Base-by-base conservation (phyloP, 2,888 invertebrate species). In the Mythimna loreyi region DNA sequence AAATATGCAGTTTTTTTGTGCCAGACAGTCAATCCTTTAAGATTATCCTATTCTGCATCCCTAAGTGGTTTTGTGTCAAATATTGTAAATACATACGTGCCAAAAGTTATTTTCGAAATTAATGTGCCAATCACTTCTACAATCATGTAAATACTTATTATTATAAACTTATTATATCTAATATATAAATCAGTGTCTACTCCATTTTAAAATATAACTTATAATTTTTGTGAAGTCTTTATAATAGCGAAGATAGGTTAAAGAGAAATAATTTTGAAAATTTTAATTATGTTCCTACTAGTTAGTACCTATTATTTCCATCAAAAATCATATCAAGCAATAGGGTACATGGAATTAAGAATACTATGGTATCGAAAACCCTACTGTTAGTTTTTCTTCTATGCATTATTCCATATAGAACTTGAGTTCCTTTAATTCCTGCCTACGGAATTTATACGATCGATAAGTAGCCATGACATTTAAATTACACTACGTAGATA, bases 41-140 rank as follows among this genome's bases (percentile, higher is more conserved):
- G 16, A 16, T n/a, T n/a, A n/a, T n/a, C n/a, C 9, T 52, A 52
- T 52, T 9, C 11, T 28, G 9, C n/a, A 62, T 55, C 19, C 23
- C 7, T 4, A 61, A 30, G 1, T 33, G n/a, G 11, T 23, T 47
- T 49, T 76, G 87, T 90, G 90, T 87, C 87, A 90, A 89, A 73
- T 81, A 23, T 57, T 71, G 75, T 78, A 83, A 72, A 66, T 72
- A 78, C 1, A 66, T 72, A 78, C 2, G 28, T 75, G 71, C 67
- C 77, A 83, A 68, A 63, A 67, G 30, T 50, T 68, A 82, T 71
- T 40, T 25, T 84, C 73, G 76, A 87, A 86, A 87, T 81, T 84
- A 73, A 85, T 85, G 90, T 92, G 92, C 91, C 91, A 90, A 80
- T n/a, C 56, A 49, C 63, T 75, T 72, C 74, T 21, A 66, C 79